Conservation (phyloP, 2,888 invertebrate genomes). For the Physocephala rufipes region DNA sequence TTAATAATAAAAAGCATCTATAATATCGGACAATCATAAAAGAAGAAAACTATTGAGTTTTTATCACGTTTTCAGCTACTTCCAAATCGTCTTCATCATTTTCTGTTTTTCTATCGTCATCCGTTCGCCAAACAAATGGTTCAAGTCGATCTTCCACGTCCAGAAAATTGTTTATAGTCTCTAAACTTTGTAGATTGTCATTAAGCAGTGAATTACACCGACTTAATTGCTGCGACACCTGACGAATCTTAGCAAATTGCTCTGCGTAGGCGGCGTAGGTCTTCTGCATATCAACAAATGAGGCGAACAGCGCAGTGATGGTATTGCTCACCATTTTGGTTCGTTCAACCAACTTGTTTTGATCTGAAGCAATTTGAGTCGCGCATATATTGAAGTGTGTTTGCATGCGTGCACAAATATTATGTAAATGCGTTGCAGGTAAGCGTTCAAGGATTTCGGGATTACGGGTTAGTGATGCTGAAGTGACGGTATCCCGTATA, state of each 20-base stretch:
- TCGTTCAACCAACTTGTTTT: conserved; percentile 76
- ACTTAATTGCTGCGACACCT: conserved; percentile 83
- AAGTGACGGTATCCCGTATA: conserved; percentile 87
- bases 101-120: conserved; percentile 59
- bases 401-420: conserved; percentile 83
- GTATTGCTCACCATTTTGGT: conserved; percentile 80
- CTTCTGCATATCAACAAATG: conserved; percentile 83
- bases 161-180: conserved; percentile 82
- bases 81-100: conserved; percentile 48
- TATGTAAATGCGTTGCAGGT: conserved; percentile 73
- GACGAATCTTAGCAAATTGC: conserved; percentile 81
- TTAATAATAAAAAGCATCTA: no score
- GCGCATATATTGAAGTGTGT: conserved; percentile 85
- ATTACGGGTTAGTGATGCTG: conserved; percentile 76
- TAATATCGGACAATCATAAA: no score
- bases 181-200: conserved; percentile 85
- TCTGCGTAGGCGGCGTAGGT: conserved; percentile 87
- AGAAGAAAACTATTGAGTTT: no score
- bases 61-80: no score
- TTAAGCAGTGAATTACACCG: conserved; percentile 83
- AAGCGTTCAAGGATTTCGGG: conserved; percentile 84
- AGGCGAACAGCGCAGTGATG: conserved; percentile 74
- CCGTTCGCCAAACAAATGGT: conserved; percentile 90
- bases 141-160: conserved; percentile 85
- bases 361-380: conserved; percentile 82